Conservation (phyloP, 2,797 vertebrate species). For the Fringilla coelebs region DNA sequence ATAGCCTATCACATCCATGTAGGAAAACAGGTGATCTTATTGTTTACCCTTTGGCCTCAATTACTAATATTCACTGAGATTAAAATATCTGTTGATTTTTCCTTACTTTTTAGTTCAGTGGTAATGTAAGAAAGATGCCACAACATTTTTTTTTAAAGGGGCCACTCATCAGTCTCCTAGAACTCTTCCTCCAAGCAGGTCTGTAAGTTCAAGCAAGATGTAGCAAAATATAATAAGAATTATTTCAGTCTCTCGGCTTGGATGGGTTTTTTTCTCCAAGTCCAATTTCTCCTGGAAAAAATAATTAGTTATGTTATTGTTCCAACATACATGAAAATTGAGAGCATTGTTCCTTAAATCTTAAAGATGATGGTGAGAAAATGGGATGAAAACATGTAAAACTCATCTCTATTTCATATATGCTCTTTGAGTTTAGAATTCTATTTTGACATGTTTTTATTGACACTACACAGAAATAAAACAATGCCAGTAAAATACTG, state of each 20-base stretch:
- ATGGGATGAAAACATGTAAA: not conserved
- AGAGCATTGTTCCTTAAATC: not conserved
- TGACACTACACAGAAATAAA: not conserved
- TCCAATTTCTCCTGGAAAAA: not conserved
- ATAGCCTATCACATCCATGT: not conserved
- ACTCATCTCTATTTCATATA: not conserved
- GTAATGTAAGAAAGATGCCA: not conserved
- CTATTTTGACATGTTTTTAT: not conserved
- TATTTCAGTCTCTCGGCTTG: not conserved
- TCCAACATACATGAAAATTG: not conserved
- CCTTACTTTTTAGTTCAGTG: not conserved
- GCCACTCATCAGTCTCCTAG: not conserved
- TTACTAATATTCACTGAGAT: not conserved
- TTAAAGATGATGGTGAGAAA: not conserved
- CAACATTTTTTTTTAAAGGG: not conserved
- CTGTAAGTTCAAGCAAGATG: not conserved
- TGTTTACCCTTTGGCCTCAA: not conserved
- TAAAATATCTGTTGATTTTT: not conserved
- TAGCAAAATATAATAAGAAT: not conserved
- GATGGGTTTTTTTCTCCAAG: not conserved
- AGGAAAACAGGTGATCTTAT: not conserved
- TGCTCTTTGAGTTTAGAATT: not conserved
- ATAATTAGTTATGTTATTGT: not conserved
- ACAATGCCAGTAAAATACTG: not conserved
- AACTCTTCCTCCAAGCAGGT: not conserved